phyloP scores from a whole-genome alignment of 2,113 vertebrate species.

The Australoheros scitulus region DNA sequence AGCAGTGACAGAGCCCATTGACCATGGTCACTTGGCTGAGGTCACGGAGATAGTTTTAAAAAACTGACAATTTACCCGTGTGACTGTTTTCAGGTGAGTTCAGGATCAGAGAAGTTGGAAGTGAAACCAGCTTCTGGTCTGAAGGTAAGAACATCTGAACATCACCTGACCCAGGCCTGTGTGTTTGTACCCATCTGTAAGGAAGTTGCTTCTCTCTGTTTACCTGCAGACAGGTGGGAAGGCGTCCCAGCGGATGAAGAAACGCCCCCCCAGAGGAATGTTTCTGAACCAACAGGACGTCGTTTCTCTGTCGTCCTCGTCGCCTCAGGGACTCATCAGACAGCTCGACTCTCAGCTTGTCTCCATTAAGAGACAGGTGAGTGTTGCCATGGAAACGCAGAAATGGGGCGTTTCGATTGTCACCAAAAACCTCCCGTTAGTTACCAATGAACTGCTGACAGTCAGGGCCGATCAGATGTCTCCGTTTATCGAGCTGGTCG shows the following conservation, averaged over 20 bases:
- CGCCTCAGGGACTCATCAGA: slow-evolving; percentile 87
- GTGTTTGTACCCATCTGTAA: not conserved
- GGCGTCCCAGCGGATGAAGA: slow-evolving; percentile 87
- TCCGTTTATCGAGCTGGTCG: not conserved
- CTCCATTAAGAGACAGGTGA: slow-evolving; percentile 94
- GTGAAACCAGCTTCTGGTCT: slow-evolving; percentile 62
- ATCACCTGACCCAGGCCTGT: not conserved
- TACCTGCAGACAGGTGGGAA: slow-evolving; percentile 74
- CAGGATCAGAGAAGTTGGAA: slow-evolving; percentile 65
- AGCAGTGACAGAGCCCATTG: too few relatives aligned
- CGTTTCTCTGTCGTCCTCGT: slow-evolving; percentile 87
- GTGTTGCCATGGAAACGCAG: not conserved
- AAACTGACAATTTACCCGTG: not conserved
- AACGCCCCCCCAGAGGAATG: slow-evolving; percentile 97
- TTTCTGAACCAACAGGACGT: slow-evolving; percentile 92
- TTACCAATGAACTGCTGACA: not conserved
- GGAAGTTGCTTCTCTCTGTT: not conserved
- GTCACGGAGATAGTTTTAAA: too few relatives aligned
- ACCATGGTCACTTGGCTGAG: too few relatives aligned
- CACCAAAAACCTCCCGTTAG: not conserved
- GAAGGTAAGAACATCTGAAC: slow-evolving; percentile 62
- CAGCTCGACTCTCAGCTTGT: slow-evolving; percentile 93
- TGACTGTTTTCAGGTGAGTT: slow-evolving; percentile 51
- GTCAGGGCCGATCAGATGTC: not conserved
- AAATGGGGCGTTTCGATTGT: not conserved